Percentiles rank a stretch among this genome's conserved stretches.
phyloP scores from a whole-genome alignment of 2,888 invertebrate species.

The Troides oblongomaculatus region DNA sequence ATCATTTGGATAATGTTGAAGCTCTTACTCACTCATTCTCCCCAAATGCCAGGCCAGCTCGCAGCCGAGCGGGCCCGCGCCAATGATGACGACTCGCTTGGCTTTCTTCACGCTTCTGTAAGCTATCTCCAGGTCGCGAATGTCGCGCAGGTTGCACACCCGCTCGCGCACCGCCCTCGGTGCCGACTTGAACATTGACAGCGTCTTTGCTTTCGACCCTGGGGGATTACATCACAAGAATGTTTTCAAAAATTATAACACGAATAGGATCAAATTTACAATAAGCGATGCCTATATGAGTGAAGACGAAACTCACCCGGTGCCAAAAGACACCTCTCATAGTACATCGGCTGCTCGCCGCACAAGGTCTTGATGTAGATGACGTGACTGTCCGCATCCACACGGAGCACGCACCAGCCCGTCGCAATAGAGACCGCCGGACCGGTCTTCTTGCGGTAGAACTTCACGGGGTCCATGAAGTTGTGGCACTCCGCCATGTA shows the following conservation, averaged over 20 bases:
- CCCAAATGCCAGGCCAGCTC: conserved; percentile 66
- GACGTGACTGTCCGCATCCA: conserved; percentile 67
- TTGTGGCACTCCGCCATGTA: conserved; percentile 45
- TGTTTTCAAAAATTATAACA: too few relatives aligned
- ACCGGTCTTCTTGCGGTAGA: conserved; percentile 58
- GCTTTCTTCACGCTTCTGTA: conserved; percentile 56
- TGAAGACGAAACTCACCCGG: conserved; percentile 46
- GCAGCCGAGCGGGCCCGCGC: conserved; percentile 59
- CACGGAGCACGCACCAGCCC: conserved; percentile 63
- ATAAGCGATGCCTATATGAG: too few relatives aligned
- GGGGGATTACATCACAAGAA: background rate
- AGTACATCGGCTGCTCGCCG: conserved; percentile 67
- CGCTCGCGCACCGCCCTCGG: conserved; percentile 58
- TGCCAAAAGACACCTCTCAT: conserved; percentile 65
- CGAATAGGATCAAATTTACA: too few relatives aligned
- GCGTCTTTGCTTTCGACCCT: conserved; percentile 58
- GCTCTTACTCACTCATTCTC: conserved; percentile 55
- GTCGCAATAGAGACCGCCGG: conserved; percentile 66
- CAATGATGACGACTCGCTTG: conserved; percentile 59
- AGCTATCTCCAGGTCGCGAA: conserved; percentile 64
- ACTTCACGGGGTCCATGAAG: conserved; percentile 62
- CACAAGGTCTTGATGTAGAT: conserved; percentile 55
- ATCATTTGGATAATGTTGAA: background rate
- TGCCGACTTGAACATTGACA: conserved; percentile 55
- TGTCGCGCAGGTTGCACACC: conserved; percentile 51